phyloP scores from a whole-genome alignment of 92 coral and sea anemone genomes.

The Zoanthus solanderi region DNA sequence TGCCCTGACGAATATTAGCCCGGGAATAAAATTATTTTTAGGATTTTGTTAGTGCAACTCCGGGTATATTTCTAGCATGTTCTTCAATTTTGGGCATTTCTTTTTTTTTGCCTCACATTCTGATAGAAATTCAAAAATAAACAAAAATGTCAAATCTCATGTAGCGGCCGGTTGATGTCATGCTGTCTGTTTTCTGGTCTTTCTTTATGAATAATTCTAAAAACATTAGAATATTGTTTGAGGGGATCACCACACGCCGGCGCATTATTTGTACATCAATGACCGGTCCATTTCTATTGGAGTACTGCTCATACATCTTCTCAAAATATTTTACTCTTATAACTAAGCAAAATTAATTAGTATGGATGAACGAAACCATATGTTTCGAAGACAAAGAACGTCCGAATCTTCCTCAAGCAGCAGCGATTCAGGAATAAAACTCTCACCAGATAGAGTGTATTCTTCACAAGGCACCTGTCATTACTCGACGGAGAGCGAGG shows the following conservation, averaged over 20 bases:
- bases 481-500: constrained; percentile 46
- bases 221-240: constrained; percentile 8
- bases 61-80: no score
- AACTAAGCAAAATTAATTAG: constrained; percentile 1
- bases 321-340: constrained; percentile 30
- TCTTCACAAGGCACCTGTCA: constrained; percentile 65
- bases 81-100: no score
- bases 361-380: constrained; percentile 13
- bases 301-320: not conserved
- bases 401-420: constrained; percentile 39
- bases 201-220: constrained; percentile 17
- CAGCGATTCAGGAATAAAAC: constrained; percentile 46
- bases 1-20: no score
- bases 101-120: no score
- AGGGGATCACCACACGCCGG: constrained; percentile 14
- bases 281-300: not conserved
- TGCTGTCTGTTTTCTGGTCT: not conserved
- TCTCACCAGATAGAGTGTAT: constrained; percentile 50
- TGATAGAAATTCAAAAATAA: not conserved
- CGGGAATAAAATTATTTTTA: no score
- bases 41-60: no score
- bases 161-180: constrained; percentile 20
- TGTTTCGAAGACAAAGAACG: constrained; percentile 6
- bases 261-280: not conserved
- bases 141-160: not conserved